Base-by-base conservation (phyloP, 53 echinoderm and acorn worm genomes). In the Hippasteria phrygiana region DNA sequence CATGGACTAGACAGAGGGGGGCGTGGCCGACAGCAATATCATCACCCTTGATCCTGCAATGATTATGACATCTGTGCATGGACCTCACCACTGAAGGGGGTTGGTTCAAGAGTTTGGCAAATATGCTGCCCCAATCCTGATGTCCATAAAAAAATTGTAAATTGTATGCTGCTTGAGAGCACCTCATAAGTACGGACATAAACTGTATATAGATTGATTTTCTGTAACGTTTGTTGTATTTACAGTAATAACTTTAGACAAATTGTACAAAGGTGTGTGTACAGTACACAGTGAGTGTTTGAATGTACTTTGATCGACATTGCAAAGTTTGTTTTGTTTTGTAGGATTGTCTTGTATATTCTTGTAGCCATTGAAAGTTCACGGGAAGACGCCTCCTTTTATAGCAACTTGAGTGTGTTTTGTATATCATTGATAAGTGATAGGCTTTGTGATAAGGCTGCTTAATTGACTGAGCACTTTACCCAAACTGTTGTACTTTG, bases 1-100 rank as follows among this genome's bases (percentile, higher is more conserved):
- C n/a, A n/a, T n/a, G n/a, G n/a, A n/a, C n/a, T n/a, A n/a, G n/a
- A n/a, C n/a, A n/a, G n/a, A n/a, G n/a, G n/a, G n/a, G n/a, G n/a
- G n/a, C n/a, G n/a, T n/a, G n/a, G n/a, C n/a, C n/a, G n/a, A n/a
- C n/a, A n/a, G n/a, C n/a, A n/a, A n/a, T n/a, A n/a, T n/a, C n/a
- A n/a, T n/a, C n/a, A n/a, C n/a, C n/a, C n/a, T n/a, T n/a, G n/a
- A n/a, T n/a, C n/a, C n/a, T n/a, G n/a, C n/a, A n/a, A n/a, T n/a
- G n/a, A n/a, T n/a, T n/a, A n/a, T 45, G 73, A 73, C 73, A 73
- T 73, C 24, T 73, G 73, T 42, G 42, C 73, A 73, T 40, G 73
- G n/a, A 8, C 73, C 29, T n/a, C 73, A 73, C 73, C 0, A 39
- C 14, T 13, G 27, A 43, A n/a, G n/a, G n/a, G n/a, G 0, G 26